Conservation (phyloP, 2,888 invertebrate genomes). For the Hylaea fasciaria region DNA sequence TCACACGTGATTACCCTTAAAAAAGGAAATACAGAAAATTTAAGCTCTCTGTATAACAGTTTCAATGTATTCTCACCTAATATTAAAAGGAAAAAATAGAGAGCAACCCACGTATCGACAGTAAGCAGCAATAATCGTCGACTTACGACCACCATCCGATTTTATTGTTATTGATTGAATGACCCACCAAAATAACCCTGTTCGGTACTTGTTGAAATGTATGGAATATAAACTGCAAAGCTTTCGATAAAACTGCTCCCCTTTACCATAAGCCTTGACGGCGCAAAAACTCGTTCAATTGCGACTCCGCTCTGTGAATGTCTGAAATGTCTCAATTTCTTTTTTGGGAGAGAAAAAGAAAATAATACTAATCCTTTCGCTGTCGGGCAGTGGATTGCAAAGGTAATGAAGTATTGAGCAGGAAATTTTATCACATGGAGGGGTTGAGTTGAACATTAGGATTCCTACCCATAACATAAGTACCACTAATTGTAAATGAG, state of each 20-base stretch:
- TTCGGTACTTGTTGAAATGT: conserved; percentile 40
- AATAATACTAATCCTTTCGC: conserved; percentile 28
- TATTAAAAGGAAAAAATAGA: conserved; percentile 8
- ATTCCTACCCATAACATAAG: too few species aligned
- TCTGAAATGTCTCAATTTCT: conserved; percentile 36
- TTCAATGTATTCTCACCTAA: background rate
- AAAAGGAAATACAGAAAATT: background rate
- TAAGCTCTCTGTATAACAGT: background rate
- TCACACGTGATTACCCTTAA: too few species aligned
- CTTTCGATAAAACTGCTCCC: conserved; percentile 40
- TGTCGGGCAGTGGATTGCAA: conserved; percentile 15
- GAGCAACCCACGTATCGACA: conserved; percentile 22
- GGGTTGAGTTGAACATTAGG: too few species aligned
- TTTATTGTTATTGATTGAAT: conserved; percentile 46
- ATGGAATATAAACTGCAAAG: conserved; percentile 42
- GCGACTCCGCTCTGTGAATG: conserved; percentile 33
- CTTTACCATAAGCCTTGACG: conserved; percentile 37
- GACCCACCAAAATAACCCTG: conserved; percentile 38
- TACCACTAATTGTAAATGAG: too few species aligned
- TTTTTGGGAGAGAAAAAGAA: conserved; percentile 29
- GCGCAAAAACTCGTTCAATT: conserved; percentile 35
- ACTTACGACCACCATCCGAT: conserved; percentile 38
- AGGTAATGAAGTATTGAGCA: conserved; percentile 14
- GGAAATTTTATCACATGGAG: background rate
- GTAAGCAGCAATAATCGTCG: conserved; percentile 34